A percentile compares a stretch with the other conserved stretches of the same genome.
These are phyloP conservation scores for Shargacucullia verbasci DNA, from an alignment of 2,888 invertebrate genomes.

Conservation along the genomic window DNA sequence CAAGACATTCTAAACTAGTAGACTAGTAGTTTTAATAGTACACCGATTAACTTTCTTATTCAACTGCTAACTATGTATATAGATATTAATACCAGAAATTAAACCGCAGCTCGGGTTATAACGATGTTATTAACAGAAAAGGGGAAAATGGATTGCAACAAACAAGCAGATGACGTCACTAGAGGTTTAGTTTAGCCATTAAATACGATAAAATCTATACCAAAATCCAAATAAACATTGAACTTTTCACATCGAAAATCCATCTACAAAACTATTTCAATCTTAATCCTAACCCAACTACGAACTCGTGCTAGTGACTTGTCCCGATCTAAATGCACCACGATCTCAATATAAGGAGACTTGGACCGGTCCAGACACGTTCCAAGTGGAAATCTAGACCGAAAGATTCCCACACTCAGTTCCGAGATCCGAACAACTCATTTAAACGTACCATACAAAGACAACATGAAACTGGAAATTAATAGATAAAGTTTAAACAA, in stretches of 20 bases:
- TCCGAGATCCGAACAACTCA: slow-evolving; percentile 50
- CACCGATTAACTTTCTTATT: slow-evolving; percentile 19
- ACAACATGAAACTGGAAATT: slow-evolving; percentile 37
- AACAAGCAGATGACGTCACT: slow-evolving; percentile 23
- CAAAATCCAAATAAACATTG: background rate
- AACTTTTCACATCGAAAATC: background rate
- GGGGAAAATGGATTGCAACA: slow-evolving; percentile 36
- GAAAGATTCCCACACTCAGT: slow-evolving; percentile 62
- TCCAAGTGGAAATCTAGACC: slow-evolving; percentile 61
- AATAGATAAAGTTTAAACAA: slow-evolving; percentile 45
- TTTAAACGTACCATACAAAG: slow-evolving; percentile 42
- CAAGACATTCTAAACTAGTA: too few relatives aligned
- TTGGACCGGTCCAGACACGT: slow-evolving; percentile 58
- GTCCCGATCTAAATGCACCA: slow-evolving; percentile 37
- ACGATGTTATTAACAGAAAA: slow-evolving; percentile 34
- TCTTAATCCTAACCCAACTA: slow-evolving; percentile 14
- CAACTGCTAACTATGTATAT: slow-evolving; percentile 43
- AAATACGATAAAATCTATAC: background rate
- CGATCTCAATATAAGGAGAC: slow-evolving; percentile 31
- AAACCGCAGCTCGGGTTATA: slow-evolving; percentile 26
- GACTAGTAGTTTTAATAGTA: too few relatives aligned
- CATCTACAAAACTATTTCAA: slow-evolving; percentile 19
- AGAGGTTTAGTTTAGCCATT: background rate
- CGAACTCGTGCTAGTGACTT: slow-evolving; percentile 25
- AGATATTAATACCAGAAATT: slow-evolving; percentile 41